Evolutionary conservation across 2,797 vertebrate genomes (phyloP).

Genomic region (Falco concolor): DNA sequence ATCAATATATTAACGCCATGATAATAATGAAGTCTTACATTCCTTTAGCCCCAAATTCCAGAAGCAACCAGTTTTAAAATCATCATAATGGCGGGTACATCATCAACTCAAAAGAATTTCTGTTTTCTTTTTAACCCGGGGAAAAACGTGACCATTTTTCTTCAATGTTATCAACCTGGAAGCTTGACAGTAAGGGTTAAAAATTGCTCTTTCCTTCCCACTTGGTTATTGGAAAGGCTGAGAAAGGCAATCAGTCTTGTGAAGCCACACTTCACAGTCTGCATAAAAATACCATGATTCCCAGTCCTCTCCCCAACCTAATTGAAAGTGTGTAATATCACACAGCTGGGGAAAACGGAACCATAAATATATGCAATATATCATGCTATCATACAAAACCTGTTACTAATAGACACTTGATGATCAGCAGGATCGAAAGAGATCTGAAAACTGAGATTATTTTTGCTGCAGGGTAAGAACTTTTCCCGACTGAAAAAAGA

Average conservation of each 20-base stretch:
- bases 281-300: conserved; percentile 79
- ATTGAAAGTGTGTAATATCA: conserved; percentile 77
- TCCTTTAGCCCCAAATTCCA: conserved; percentile 30
- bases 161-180: conserved; percentile 74
- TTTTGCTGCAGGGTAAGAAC: conserved; percentile 42
- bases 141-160: conserved; percentile 72
- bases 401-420: conserved; percentile 68
- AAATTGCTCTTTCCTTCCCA: conserved; percentile 74
- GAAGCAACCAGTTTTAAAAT: conserved; percentile 39
- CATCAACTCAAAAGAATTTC: conserved; percentile 53
- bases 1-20: background rate
- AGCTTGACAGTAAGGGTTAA: conserved; percentile 81
- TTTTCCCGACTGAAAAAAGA: background rate
- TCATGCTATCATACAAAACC: conserved; percentile 67
- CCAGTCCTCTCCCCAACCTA: conserved; percentile 72
- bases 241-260: conserved; percentile 81
- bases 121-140: conserved; percentile 66
- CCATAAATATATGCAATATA: conserved; percentile 74
- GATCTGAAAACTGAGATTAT: conserved; percentile 59
- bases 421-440: conserved; percentile 56
- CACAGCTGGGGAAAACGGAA: conserved; percentile 77
- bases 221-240: conserved; percentile 79
- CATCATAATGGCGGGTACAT: conserved; percentile 25
- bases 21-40: background rate
- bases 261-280: conserved; percentile 76